These are phyloP conservation scores for Capitulum mitella DNA, from an alignment of 2,888 invertebrate species.

Conservation along the genomic window DNA sequence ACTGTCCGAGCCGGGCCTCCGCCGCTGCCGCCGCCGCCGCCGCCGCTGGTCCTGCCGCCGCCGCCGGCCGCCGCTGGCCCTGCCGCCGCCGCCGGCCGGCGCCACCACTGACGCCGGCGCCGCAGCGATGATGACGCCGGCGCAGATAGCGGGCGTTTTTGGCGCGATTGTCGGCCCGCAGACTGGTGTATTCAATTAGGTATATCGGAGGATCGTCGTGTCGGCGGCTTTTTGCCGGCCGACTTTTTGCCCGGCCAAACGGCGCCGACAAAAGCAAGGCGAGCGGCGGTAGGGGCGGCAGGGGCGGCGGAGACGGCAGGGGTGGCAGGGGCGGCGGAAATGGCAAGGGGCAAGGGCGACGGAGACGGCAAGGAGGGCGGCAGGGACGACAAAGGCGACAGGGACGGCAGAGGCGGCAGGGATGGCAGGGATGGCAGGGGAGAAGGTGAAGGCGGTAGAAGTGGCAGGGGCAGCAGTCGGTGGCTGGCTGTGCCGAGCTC, in stretches of 20 bases:
- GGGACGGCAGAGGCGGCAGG: too few species aligned
- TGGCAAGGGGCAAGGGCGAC: background rate
- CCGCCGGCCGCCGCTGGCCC: background rate
- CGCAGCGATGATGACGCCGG: background rate
- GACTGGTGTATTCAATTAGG: conserved; percentile 19
- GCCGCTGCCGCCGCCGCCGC: background rate
- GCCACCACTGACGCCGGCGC: background rate
- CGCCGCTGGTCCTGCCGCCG: background rate
- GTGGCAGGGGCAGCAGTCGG: too few species aligned
- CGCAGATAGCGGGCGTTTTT: background rate
- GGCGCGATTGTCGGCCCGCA: conserved; percentile 5
- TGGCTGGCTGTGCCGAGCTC: too few species aligned
- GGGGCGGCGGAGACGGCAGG: background rate
- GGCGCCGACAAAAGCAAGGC: background rate
- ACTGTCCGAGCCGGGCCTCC: background rate
- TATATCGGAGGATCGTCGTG: background rate
- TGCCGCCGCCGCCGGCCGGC: background rate
- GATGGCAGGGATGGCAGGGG: too few species aligned
- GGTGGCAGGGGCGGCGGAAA: background rate
- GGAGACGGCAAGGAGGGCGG: background rate
- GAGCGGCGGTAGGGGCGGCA: too few species aligned
- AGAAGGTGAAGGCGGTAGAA: background rate
- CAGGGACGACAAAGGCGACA: too few species aligned
- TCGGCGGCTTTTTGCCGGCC: conserved; percentile 7
- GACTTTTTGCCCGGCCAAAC: background rate